Evolutionary conservation across 2,797 vertebrate genomes (phyloP).

Genomic region (Sebastes nivosus): DNA sequence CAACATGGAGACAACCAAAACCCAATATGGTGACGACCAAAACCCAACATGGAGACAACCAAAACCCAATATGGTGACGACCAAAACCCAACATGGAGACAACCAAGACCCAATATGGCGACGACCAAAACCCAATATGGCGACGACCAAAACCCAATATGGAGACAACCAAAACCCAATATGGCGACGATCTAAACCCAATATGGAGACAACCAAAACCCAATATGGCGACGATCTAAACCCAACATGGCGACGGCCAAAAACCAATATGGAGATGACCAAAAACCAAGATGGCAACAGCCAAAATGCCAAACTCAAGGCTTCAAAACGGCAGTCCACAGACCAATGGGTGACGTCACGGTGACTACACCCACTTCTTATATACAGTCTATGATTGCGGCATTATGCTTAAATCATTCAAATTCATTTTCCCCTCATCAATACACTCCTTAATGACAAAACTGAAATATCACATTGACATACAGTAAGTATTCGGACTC

Average conservation of each 20-base stretch:
- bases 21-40: rapidly evolving
- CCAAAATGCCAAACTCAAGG: too few relatives aligned
- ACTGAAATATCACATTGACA: not conserved
- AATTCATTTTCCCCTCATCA: not conserved
- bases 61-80: too few relatives aligned
- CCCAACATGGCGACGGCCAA: rapidly evolving
- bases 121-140: rapidly evolving
- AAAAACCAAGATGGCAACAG: too few relatives aligned
- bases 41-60: too few relatives aligned
- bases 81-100: rapidly evolving
- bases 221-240: rapidly evolving
- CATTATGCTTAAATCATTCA: not conserved
- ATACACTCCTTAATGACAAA: not conserved
- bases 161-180: rapidly evolving
- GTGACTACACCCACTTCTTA: too few relatives aligned
- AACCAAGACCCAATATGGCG: rapidly evolving
- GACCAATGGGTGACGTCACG: too few relatives aligned
- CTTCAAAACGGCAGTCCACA: too few relatives aligned
- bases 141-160: rapidly evolving
- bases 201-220: too few relatives aligned
- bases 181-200: rapidly evolving
- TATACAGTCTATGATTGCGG: too few relatives aligned
- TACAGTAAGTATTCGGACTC: not conserved
- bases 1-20: rapidly evolving
- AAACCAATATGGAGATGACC: too few relatives aligned